Base-by-base conservation (phyloP, 1,140 invertebrate genomes). In the Macrostomum lignano region DNA sequence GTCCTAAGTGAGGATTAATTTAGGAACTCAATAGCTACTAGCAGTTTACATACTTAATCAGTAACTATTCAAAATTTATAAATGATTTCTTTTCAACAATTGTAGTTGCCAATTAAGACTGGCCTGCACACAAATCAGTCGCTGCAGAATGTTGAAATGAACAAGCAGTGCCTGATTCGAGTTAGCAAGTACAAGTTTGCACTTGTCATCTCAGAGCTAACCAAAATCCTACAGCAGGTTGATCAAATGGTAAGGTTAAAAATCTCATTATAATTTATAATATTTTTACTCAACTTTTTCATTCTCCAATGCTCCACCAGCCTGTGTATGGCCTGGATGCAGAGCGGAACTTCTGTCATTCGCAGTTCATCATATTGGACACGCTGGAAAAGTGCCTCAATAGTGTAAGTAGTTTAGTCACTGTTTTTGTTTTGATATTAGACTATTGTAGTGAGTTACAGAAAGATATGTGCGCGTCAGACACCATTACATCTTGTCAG, bases 351-450 rank as follows among this genome's bases (percentile, higher is more conserved):
- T 82, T 77, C 50, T 81, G 78, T 41, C 82, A 93, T 52, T 91
- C 81, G 13, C 67, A 91, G 39, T 65, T 93, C n/a, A 88, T 93
- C 39, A 76, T 94, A 26, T 62, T 94, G 43, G 82, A 91, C 46
- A 93, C 84, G 0, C 55, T 94, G 38, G 81, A 93, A 58, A 74
- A 77, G 51, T 91, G 84, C 48, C 64, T 94, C 25, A 76, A 72
- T 44, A 74, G 70, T 20, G 58, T 61, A 46, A 52, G 53, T 48
- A n/a, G n/a, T n/a, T n/a, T n/a, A n/a, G n/a, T n/a, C n/a, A n/a
- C n/a, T n/a, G n/a, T n/a, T n/a, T n/a, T n/a, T n/a, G n/a, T n/a
- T n/a, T n/a, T n/a, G n/a, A n/a, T n/a, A n/a, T n/a, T n/a, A n/a
- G n/a, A n/a, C n/a, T n/a, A n/a, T n/a, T n/a, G n/a, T n/a, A n/a